These are phyloP conservation scores for Danio aesculapii DNA, from an alignment of 2,797 vertebrate species.

Conservation along the genomic window DNA sequence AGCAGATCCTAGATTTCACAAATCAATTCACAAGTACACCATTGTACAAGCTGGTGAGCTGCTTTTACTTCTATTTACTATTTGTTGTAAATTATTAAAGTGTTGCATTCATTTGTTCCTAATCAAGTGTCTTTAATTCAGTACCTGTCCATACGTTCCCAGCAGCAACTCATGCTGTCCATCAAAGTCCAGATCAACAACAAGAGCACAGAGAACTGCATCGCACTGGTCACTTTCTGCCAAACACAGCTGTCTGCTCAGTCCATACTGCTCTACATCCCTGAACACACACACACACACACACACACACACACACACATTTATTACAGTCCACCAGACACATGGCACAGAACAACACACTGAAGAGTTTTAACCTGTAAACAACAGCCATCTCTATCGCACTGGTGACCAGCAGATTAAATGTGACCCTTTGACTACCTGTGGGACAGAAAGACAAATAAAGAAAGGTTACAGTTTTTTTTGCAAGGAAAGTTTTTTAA, in stretches of 20 bases:
- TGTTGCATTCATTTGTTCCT: background rate
- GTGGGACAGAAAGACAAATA: background rate
- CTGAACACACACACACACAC: slow-evolving; percentile 67
- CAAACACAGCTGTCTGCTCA: slow-evolving; percentile 78
- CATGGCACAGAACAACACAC: background rate
- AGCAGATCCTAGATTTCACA: slow-evolving; percentile 83
- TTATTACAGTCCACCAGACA: slow-evolving; percentile 2
- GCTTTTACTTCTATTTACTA: background rate
- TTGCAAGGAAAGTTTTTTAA: no score
- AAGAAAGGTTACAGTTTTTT: background rate
- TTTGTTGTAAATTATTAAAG: background rate
- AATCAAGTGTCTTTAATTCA: background rate
- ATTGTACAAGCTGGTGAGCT: background rate
- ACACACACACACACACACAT: slow-evolving; percentile 3
- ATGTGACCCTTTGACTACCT: slow-evolving; percentile 61
- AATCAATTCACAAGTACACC: background rate
- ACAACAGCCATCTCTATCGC: slow-evolving; percentile 88
- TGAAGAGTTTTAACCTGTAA: slow-evolving; percentile 81
- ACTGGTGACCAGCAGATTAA: slow-evolving; percentile 87
- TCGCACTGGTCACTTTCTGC: slow-evolving; percentile 88
- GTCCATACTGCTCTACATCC: slow-evolving; percentile 81
- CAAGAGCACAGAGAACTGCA: slow-evolving; percentile 86
- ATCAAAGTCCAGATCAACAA: slow-evolving; percentile 89
- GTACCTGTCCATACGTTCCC: slow-evolving; percentile 92
- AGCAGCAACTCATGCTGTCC: slow-evolving; percentile 86